Conservation (phyloP, 2,797 vertebrate species). For the Sus cebifrons region DNA sequence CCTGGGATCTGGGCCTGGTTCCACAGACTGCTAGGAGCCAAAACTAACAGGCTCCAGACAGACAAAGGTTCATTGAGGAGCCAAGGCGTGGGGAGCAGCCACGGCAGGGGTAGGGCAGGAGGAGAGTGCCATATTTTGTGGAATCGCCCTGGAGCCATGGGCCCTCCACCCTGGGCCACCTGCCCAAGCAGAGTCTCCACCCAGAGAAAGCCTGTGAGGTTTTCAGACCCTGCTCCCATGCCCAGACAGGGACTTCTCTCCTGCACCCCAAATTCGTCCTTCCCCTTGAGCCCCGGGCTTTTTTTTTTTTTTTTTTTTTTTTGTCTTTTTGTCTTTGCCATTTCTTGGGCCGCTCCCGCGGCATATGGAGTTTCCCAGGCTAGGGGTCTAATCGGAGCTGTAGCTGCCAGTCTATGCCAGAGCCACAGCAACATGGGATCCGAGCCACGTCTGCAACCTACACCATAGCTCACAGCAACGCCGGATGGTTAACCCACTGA, state of each 20-base stretch:
- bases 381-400: too few relatives aligned
- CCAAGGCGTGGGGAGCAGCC: conserved; percentile 67
- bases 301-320: neutral
- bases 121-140: conserved; percentile 67
- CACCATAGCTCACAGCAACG: too few relatives aligned
- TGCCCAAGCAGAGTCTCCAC: neutral
- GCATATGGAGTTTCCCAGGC: too few relatives aligned
- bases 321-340: too few relatives aligned
- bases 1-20: conserved; percentile 82
- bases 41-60: conserved; percentile 88
- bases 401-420: too few relatives aligned
- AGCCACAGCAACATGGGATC: too few relatives aligned
- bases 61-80: conserved; percentile 90
- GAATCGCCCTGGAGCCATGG: conserved; percentile 60
- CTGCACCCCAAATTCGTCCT: neutral
- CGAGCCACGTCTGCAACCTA: too few relatives aligned
- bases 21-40: conserved; percentile 87
- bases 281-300: neutral
- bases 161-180: neutral
- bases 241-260: neutral
- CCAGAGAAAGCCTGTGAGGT: neutral
- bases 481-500: too few relatives aligned
- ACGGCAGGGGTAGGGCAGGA: conserved; percentile 61
- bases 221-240: neutral
- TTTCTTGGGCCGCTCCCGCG: too few relatives aligned